A percentile compares a stretch with the other conserved stretches of the same genome.
These are phyloP conservation scores for Physocephala rufipes DNA, from an alignment of 2,888 invertebrate genomes.

Conservation along the genomic window DNA sequence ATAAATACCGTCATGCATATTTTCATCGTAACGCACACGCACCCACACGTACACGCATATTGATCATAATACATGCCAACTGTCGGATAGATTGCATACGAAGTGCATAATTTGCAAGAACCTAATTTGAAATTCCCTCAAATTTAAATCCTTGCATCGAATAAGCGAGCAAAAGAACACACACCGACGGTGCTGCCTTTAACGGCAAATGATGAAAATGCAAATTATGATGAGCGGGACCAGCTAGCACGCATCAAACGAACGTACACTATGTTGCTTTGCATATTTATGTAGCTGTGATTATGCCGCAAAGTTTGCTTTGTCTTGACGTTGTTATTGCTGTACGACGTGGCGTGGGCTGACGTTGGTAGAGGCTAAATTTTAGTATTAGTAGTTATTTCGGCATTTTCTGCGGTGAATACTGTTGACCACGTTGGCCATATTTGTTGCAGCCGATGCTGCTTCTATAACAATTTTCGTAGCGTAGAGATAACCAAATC, in stretches of 20 bases:
- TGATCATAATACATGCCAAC: background rate
- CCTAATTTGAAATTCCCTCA: conserved; percentile 8
- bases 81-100: background rate
- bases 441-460: background rate
- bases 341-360: too few relatives aligned
- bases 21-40: background rate
- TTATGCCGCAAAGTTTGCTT: background rate
- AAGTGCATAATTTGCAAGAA: background rate
- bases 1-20: too few relatives aligned
- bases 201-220: too few relatives aligned
- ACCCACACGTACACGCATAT: background rate
- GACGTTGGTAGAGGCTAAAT: background rate
- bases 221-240: too few relatives aligned
- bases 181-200: too few relatives aligned
- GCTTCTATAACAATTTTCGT: background rate
- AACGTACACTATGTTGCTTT: background rate
- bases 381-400: background rate
- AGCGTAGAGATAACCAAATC: background rate
- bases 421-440: too few relatives aligned
- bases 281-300: background rate
- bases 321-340: background rate
- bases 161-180: too few relatives aligned
- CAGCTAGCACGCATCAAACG: too few relatives aligned
- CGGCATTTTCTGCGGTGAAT: background rate
- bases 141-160: background rate